These are phyloP conservation scores for Lycaon pictus DNA, from an alignment of 2,113 vertebrate species.

Conservation along the genomic window DNA sequence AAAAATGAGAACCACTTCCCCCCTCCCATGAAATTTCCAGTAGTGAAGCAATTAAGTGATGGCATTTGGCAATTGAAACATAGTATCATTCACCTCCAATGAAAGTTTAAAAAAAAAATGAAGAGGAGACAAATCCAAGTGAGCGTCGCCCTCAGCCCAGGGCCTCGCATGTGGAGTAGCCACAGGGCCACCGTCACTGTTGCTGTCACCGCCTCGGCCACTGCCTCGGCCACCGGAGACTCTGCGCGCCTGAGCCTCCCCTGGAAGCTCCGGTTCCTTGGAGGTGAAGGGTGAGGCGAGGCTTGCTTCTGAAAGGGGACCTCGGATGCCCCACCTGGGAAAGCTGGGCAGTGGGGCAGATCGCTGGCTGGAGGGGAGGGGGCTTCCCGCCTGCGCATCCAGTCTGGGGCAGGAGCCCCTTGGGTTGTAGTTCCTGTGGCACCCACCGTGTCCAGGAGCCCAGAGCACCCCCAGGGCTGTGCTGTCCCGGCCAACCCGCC, in stretches of 20 bases:
- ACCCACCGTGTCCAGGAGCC: background rate
- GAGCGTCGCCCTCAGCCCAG: fast-evolving
- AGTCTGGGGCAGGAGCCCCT: background rate
- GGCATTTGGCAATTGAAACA: slow-evolving; percentile 81
- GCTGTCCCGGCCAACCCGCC: fast-evolving
- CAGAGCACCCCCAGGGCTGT: background rate
- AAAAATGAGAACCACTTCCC: slow-evolving; percentile 80
- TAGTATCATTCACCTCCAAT: slow-evolving; percentile 74
- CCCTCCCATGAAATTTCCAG: slow-evolving; percentile 81
- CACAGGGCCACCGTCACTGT: too few relatives aligned
- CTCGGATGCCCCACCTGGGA: fast-evolving
- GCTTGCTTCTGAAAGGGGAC: background rate
- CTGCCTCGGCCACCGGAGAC: background rate
- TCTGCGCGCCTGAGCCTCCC: fast-evolving
- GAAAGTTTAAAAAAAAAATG: slow-evolving; percentile 23
- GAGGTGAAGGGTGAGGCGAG: background rate
- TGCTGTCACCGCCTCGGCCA: too few relatives aligned
- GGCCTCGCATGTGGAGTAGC: background rate
- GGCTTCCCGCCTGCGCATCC: too few relatives aligned
- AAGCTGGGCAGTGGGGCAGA: background rate
- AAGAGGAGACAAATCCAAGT: too few relatives aligned
- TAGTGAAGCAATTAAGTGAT: slow-evolving; percentile 84
- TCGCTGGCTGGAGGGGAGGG: background rate
- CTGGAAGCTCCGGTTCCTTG: background rate
- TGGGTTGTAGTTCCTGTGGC: background rate